Base-by-base conservation (phyloP, 2,797 vertebrate species). In the Phrynocephalus forsythii region DNA sequence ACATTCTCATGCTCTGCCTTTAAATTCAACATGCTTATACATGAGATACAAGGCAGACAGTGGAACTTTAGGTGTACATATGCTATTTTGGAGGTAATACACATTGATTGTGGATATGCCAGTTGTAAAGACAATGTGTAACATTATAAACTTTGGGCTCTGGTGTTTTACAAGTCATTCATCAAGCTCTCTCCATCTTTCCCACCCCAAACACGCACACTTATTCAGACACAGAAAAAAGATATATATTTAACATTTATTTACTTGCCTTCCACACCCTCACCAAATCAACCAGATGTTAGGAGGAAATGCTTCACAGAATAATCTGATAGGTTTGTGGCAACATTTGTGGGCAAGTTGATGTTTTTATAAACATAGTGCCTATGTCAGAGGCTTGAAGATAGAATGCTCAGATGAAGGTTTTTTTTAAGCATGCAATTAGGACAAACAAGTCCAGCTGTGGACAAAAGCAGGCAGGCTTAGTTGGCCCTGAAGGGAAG, bases 331-430 rank as follows among this genome's bases (percentile, higher is more conserved):
- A 66, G 10, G 3, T 28, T 4, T 86, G 13, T 38, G 87, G 33
- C 44, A 52, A 38, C 1, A 78, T 79, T 18, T 28, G 38, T 1
- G 69, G n/a, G 5, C 38, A 38, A 16, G 16, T 50, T n/a, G 4
- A 52, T 20, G 69, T 84, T 28, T 13, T 75, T 56, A 83, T 85
- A 79, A 88, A 71, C 63, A 24, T 2, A 83, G 60, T 33, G 68
- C 5, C 52, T 56, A 56, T 44, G 38, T 44, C 38, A 44, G 38
- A 44, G 38, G 3, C 38, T 44, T 44, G 38, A 44, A 44, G 38
- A 44, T 2, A 44, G 38, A 44, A 44, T 44, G 38, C 38, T 44
- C 38, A 44, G 38, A 44, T 44, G 38, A 44, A 44, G 38, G 38
- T 3, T 44, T 44, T 38, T 44, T 44, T 44, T 44, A 44, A 44